A percentile compares a stretch with the other conserved stretches of the same genome.
Conservation (phyloP, 2,113 vertebrate species). For the Rutilus rutilus region DNA sequence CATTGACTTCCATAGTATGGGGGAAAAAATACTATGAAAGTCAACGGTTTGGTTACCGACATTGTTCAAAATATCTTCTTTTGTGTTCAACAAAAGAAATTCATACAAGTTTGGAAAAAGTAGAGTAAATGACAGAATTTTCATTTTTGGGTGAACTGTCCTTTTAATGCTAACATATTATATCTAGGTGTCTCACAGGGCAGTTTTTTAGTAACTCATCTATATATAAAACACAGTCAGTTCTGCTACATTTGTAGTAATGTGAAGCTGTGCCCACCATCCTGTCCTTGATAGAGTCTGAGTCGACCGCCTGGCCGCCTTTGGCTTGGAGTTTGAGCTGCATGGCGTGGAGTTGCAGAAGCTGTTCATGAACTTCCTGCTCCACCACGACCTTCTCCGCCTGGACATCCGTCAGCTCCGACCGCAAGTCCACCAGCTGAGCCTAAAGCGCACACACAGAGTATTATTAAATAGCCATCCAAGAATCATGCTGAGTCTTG, state of each 20-base stretch:
- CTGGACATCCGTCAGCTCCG: conserved; percentile 91
- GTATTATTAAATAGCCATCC: conserved; percentile 12
- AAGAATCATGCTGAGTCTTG: conserved; percentile 6
- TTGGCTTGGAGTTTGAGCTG: conserved; percentile 94
- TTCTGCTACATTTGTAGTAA: background rate
- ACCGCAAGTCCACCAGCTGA: conserved; percentile 93
- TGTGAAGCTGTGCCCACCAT: conserved; percentile 79
- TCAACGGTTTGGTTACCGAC: too few relatives aligned
- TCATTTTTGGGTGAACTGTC: too few relatives aligned
- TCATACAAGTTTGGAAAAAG: too few relatives aligned
- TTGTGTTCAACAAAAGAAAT: too few relatives aligned
- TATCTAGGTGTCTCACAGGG: background rate
- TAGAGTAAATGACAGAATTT: too few relatives aligned
- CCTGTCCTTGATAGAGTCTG: conserved; percentile 90
- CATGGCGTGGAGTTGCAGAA: conserved; percentile 88
- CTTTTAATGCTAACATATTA: background rate
- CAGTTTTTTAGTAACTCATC: background rate
- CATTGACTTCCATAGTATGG: too few relatives aligned
- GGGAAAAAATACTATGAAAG: too few relatives aligned
- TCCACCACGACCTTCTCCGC: conserved; percentile 88
- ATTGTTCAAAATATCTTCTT: too few relatives aligned
- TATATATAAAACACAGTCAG: background rate
- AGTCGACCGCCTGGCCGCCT: conserved; percentile 88
- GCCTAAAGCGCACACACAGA: conserved; percentile 76
- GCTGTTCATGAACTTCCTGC: conserved; percentile 92